Percentiles rank a stretch among this genome's conserved stretches.
phyloP scores from a whole-genome alignment of 2,888 invertebrate genomes.

The Cinara cedri region DNA sequence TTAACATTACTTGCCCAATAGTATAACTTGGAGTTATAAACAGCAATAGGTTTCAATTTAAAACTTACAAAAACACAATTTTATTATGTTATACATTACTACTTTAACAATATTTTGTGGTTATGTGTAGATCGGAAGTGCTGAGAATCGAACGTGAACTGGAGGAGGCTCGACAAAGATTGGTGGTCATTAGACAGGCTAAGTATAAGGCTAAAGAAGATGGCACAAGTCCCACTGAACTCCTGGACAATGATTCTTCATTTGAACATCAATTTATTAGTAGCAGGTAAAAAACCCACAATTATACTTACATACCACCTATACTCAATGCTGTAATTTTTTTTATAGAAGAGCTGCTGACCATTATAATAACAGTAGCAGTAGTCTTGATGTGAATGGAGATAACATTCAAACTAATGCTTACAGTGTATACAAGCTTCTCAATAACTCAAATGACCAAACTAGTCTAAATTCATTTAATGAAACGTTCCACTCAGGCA shows the following conservation, averaged over 20 bases:
- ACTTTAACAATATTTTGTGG: too few relatives aligned
- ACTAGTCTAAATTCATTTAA: slow-evolving; percentile 45
- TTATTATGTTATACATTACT: too few relatives aligned
- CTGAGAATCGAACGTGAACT: slow-evolving; percentile 92
- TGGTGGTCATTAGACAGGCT: slow-evolving; percentile 90
- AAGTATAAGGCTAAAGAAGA: slow-evolving; percentile 81
- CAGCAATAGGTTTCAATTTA: too few relatives aligned
- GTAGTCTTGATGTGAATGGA: slow-evolving; percentile 33
- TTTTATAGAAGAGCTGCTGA: slow-evolving; percentile 39
- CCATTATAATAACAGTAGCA: slow-evolving; percentile 13
- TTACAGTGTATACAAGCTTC: slow-evolving; percentile 43
- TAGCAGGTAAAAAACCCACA: slow-evolving; percentile 34
- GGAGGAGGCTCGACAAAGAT: slow-evolving; percentile 86
- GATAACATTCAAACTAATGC: slow-evolving; percentile 47
- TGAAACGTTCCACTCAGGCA: slow-evolving; percentile 49
- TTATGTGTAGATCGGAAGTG: slow-evolving; percentile 74
- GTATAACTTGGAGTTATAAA: too few relatives aligned
- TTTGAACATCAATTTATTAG: slow-evolving; percentile 48
- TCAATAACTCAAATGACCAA: slow-evolving; percentile 41
- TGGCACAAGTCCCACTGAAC: slow-evolving; percentile 59
- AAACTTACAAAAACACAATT: too few relatives aligned
- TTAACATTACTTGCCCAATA: too few relatives aligned
- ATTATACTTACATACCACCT: too few relatives aligned
- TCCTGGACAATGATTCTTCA: slow-evolving; percentile 39
- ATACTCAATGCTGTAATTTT: too few relatives aligned